phyloP scores from a whole-genome alignment of 2,113 vertebrate genomes.

The Regulus satrapa region DNA sequence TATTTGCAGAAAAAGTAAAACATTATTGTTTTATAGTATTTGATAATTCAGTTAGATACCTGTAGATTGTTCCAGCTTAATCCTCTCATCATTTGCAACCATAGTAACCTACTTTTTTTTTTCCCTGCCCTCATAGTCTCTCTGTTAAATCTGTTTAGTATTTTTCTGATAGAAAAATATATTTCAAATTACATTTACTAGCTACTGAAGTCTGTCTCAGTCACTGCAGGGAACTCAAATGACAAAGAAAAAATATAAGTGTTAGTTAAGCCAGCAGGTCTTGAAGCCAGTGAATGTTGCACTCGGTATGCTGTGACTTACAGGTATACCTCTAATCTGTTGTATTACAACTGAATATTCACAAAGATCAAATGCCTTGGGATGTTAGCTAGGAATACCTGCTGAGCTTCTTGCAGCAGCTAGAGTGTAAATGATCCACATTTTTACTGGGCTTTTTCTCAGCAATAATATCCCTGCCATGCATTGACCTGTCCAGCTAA shows the following conservation, averaged over 20 bases:
- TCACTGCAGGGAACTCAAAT: not conserved
- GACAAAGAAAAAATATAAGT: not conserved
- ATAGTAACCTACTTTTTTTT: not conserved
- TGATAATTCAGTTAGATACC: not conserved
- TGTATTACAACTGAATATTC: not conserved
- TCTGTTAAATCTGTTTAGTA: not conserved
- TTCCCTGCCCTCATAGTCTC: fast-evolving
- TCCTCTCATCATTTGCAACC: not conserved
- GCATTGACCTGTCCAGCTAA: not conserved
- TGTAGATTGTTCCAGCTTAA: not conserved
- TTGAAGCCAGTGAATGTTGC: not conserved
- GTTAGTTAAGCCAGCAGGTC: not conserved
- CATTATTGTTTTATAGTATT: not conserved
- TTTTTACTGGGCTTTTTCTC: not conserved
- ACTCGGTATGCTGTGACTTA: not conserved
- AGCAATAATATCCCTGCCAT: not conserved
- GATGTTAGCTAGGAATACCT: not conserved
- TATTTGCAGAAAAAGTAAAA: not conserved
- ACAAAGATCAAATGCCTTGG: not conserved
- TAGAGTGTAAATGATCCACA: not conserved
- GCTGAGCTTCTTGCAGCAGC: not conserved
- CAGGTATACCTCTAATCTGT: not conserved
- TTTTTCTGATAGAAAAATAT: not conserved
- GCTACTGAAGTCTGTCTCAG: not conserved
- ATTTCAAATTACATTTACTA: not conserved